Evolutionary conservation across 2,113 vertebrate genomes (phyloP).

Genomic region (Bothrops jararaca): DNA sequence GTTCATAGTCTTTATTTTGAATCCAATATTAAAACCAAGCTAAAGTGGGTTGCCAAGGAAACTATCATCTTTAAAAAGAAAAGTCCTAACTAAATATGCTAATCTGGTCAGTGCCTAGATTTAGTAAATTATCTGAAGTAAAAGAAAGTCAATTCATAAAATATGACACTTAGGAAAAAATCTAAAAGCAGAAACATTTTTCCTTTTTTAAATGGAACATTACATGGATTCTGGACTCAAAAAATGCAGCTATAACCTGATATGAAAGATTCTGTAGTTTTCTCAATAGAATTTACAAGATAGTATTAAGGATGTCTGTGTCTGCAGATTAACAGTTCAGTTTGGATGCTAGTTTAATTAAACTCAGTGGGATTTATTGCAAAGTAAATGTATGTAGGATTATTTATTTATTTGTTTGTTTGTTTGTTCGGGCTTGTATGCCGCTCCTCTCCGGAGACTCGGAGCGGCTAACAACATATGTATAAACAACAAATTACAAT

Average conservation of each 20-base stretch:
- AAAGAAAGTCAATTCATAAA: neutral
- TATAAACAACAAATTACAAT: too few species aligned
- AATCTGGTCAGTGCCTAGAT: neutral
- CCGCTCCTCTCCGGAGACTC: too few species aligned
- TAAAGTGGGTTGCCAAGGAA: slow-evolving; percentile 17
- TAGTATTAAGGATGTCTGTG: neutral
- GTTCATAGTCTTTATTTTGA: neutral
- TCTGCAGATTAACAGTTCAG: neutral
- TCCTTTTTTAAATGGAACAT: neutral
- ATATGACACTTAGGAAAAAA: neutral
- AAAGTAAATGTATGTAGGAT: too few species aligned
- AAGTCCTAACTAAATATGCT: neutral
- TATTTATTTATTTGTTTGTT: too few species aligned
- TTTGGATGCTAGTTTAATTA: neutral
- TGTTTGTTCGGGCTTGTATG: too few species aligned
- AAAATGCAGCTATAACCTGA: neutral
- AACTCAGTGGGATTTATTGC: neutral
- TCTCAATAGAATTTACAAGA: neutral
- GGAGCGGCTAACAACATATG: too few species aligned
- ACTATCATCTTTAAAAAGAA: slow-evolving; percentile 11
- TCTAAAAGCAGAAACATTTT: neutral
- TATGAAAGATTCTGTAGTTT: neutral
- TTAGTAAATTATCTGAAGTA: neutral
- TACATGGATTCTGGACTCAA: neutral
- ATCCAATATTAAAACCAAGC: neutral